These are phyloP conservation scores for Drosophila leontia DNA, from an alignment of 1,140 invertebrate species.

Conservation along the genomic window DNA sequence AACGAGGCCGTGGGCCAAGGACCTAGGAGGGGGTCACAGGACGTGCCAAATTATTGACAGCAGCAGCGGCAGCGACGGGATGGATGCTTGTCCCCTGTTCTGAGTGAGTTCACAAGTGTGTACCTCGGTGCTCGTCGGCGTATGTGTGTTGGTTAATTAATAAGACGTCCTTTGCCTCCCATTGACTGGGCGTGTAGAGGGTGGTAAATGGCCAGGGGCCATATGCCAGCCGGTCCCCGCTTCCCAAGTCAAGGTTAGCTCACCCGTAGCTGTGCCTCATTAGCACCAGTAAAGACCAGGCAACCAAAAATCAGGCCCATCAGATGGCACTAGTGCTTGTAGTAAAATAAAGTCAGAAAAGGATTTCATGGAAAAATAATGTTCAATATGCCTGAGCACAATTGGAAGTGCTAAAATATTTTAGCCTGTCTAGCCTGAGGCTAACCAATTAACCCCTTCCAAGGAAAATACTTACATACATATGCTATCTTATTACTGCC, in stretches of 20 bases:
- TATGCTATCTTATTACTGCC: constrained; percentile 1
- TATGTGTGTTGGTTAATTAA: constrained; percentile 69
- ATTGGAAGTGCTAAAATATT: not conserved
- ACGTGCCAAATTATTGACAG: constrained; percentile 82
- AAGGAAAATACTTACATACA: not conserved
- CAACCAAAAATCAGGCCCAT: constrained; percentile 7
- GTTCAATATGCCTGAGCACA: not conserved
- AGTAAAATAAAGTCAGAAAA: not conserved
- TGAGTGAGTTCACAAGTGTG: constrained; percentile 20
- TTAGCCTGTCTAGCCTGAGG: not conserved
- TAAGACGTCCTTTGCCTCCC: constrained; percentile 52
- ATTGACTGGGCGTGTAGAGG: not conserved
- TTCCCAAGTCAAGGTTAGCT: constrained; percentile 51
- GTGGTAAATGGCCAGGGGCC: not conserved
- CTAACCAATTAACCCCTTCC: constrained; percentile 12
- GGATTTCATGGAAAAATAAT: not conserved
- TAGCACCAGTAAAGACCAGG: constrained; percentile 50
- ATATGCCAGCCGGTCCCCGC: not conserved
- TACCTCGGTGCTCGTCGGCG: constrained; percentile 22
- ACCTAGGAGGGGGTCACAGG: constrained; percentile 41
- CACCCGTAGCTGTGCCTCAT: constrained; percentile 47
- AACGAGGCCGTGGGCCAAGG: not conserved
- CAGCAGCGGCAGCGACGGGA: constrained; percentile 40
- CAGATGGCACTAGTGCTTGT: not conserved
- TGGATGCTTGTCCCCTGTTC: constrained; percentile 12